Base-by-base conservation (phyloP, 2,113 vertebrate species). In the Lophura nycthemera region DNA sequence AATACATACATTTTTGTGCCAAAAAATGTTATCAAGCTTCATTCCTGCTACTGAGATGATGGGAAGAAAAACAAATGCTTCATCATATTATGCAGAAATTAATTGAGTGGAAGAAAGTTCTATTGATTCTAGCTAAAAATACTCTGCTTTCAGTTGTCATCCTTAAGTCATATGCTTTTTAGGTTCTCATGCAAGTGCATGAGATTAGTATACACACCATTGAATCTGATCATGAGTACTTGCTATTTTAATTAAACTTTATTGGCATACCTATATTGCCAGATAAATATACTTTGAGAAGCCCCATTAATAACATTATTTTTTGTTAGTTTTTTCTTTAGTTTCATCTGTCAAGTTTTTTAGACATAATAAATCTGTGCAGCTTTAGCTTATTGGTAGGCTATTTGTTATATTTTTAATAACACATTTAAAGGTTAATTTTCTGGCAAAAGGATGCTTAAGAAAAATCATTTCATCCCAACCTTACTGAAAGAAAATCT, bases 91-190 rank as follows among this genome's bases (percentile, higher is more conserved):
- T 93, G 56, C n/a, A 83, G 60, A 92, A 90, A 83, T 85, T 95
- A 97, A 97, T 88, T 89, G 72, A 94, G 92, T 96, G 85, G 48
- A 95, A 97, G 85, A 66, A 89, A 87, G n/a, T 91, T 91, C 66
- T 93, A 78, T 89, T 18, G 34, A 95, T 83, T 95, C 61, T 43
- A 79, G 32, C 71, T 66, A 69, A 96, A 97, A 95, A 92, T 88
- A 93, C 10, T 5, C 30, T 69, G 24, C 66, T 87, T 92, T 81
- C 43, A 38, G 63, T 94, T 96, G 93, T 89, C 73, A 96, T 94
- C 36, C 50, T 82, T 64, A 65, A 63, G 56, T 96, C 88, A 63
- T 54, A 86, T 92, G 73, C 61, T 88, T 93, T 88, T 93, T 87
- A 95, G 88, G 59, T 89, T 94, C 72, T 73, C 10, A 30, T 94